Percentiles rank a stretch among this genome's conserved stretches.
Conservation (phyloP, 2,797 vertebrate species). For the Remorina albescens region DNA sequence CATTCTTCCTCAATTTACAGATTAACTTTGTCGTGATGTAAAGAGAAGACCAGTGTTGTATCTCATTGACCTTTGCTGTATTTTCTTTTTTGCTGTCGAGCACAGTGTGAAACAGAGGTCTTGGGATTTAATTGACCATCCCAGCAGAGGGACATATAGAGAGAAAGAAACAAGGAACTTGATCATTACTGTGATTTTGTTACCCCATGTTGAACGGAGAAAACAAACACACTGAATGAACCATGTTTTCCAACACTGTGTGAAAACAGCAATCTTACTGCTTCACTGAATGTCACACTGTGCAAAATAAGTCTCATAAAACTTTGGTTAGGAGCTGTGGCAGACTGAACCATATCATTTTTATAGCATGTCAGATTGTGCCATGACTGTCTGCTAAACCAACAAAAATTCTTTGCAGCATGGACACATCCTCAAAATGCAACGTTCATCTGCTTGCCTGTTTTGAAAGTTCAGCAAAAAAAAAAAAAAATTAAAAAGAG, state of each 20-base stretch:
- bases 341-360: background rate
- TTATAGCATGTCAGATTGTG: background rate
- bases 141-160: background rate
- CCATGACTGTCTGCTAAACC: background rate
- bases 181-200: constrained; percentile 4
- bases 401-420: background rate
- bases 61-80: background rate
- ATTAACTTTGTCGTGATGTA: background rate
- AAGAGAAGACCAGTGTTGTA: background rate
- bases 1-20: background rate
- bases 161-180: background rate
- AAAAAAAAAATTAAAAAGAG: background rate
- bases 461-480: constrained; percentile 7
- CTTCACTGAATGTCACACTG: background rate
- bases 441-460: background rate
- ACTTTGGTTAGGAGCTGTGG: background rate
- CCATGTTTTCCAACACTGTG: background rate
- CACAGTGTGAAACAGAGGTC: background rate
- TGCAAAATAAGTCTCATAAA: background rate
- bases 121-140: constrained; percentile 1
- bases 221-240: background rate
- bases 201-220: background rate
- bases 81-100: too few species aligned
- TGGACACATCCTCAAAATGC: background rate
- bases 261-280: background rate